Conservation (phyloP, 2,888 invertebrate genomes). For the Unio delphinus region DNA sequence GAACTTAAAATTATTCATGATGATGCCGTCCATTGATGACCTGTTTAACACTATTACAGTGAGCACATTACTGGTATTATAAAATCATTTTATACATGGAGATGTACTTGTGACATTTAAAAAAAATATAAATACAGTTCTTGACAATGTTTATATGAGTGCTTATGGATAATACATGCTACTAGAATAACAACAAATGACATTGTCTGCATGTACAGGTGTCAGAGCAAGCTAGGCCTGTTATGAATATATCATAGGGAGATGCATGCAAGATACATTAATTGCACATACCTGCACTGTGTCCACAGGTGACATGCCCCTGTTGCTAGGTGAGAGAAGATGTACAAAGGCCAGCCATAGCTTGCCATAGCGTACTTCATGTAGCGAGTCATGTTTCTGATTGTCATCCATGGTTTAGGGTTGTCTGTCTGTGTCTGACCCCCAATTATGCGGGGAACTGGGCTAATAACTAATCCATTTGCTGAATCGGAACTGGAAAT, state of each 20-base stretch:
- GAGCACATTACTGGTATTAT: no score
- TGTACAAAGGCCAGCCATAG: conserved; percentile 90
- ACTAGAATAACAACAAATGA: no score
- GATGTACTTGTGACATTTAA: no score
- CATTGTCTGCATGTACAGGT: no score
- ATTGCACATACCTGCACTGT: conserved; percentile 53
- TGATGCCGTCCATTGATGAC: no score
- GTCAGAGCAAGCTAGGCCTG: neutral
- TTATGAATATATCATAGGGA: neutral
- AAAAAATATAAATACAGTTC: no score
- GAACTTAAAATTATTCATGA: no score
- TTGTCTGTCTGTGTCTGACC: conserved; percentile 8
- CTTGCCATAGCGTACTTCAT: conserved; percentile 86
- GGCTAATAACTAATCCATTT: conserved; percentile 1
- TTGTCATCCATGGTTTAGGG: conserved; percentile 81
- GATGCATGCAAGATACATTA: neutral
- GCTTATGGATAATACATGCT: no score
- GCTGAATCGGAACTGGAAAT: neutral
- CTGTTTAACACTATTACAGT: no score
- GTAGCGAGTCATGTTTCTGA: conserved; percentile 83
- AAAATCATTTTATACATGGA: no score
- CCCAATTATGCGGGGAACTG: neutral
- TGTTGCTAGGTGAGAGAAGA: conserved; percentile 83
- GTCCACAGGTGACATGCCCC: conserved; percentile 81
- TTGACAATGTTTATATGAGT: no score